Conservation (phyloP, 2,113 vertebrate genomes). For the Mixornis gularis region DNA sequence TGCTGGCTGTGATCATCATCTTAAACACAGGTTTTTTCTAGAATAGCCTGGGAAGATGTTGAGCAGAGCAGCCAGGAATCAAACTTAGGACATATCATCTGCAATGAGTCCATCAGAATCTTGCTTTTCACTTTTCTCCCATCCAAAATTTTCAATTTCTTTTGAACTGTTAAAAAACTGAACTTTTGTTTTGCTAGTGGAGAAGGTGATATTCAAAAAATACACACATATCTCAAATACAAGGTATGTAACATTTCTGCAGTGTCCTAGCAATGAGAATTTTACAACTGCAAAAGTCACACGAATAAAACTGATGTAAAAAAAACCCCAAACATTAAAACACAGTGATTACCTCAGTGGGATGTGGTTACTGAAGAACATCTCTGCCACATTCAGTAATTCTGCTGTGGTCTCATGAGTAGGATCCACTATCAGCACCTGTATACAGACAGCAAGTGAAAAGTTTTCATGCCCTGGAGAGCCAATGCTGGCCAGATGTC, state of each 20-base stretch:
- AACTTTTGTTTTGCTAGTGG: not conserved
- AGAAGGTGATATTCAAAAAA: not conserved
- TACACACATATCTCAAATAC: not conserved
- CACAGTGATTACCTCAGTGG: constrained; percentile 81
- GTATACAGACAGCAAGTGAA: not conserved
- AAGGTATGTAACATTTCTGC: not conserved
- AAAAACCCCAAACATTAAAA: not conserved
- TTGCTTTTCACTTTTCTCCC: not conserved
- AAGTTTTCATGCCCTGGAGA: not conserved
- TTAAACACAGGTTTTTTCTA: not conserved
- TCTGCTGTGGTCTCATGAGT: constrained; percentile 82
- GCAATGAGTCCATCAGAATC: not conserved
- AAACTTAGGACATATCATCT: not conserved
- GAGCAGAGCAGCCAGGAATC: not conserved
- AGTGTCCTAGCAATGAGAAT: not conserved
- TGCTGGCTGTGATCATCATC: not conserved
- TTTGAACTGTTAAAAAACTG: not conserved
- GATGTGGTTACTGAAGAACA: constrained; percentile 97
- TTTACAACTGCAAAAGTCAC: not conserved
- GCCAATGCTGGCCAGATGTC: not conserved
- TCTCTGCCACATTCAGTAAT: constrained; percentile 89
- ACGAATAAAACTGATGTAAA: not conserved
- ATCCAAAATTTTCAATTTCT: not conserved
- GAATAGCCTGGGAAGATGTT: not conserved
- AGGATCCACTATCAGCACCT: constrained; percentile 94